These are phyloP conservation scores for Megaleporinus macrocephalus DNA, from an alignment of 2,113 vertebrate species.

Conservation along the genomic window DNA sequence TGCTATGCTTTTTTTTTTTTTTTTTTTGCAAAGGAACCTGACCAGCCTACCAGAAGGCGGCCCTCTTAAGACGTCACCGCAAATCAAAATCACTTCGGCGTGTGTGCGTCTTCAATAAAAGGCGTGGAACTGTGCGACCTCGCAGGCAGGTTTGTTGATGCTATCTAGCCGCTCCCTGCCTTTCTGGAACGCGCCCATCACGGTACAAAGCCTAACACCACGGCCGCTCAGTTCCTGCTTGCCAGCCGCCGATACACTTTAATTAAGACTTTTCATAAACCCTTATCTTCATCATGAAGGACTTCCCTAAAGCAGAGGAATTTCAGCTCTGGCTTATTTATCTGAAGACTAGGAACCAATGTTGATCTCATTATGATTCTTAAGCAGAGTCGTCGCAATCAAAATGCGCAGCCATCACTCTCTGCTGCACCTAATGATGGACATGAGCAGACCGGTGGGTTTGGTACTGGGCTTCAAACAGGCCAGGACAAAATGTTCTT, in stretches of 20 bases:
- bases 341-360: constrained; percentile 26
- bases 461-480: constrained; percentile 5
- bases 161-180: neutral
- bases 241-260: constrained; percentile 48
- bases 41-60: constrained; percentile 16
- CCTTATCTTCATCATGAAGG: constrained; percentile 53
- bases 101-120: constrained; percentile 9
- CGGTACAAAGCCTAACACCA: constrained; percentile 17
- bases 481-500: constrained; percentile 19
- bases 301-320: constrained; percentile 33
- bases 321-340: constrained; percentile 34
- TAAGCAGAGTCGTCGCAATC: constrained; percentile 1
- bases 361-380: constrained; percentile 55
- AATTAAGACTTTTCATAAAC: constrained; percentile 60
- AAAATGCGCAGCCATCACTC: constrained; percentile 24
- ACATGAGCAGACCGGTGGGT: constrained; percentile 1
- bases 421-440: constrained; percentile 13
- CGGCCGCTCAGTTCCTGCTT: constrained; percentile 19
- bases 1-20: constrained; percentile 59
- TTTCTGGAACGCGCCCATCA: neutral
- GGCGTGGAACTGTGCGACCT: neutral
- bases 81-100: constrained; percentile 4
- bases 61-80: neutral
- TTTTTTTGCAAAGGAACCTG: neutral
- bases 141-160: neutral